Evolutionary conservation across 1,140 invertebrate genomes (phyloP), one percentile per base, ranked within the genome.

Genomic region (Drosophila melanica): DNA sequence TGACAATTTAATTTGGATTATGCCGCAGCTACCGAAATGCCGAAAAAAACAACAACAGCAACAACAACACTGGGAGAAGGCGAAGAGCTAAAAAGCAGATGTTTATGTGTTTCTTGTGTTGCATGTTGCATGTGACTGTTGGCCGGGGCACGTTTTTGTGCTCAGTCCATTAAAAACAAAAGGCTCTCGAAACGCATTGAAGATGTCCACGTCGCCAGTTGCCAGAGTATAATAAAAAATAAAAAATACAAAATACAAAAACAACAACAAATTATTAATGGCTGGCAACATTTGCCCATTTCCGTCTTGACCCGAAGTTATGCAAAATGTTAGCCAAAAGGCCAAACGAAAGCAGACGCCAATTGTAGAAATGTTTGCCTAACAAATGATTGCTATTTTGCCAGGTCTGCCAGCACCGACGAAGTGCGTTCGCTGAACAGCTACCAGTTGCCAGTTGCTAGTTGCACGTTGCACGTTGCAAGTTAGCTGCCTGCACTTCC

Each of bases 1-100:
- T 89, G 84, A 89, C 84, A 89, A 89, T 89, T 89, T 89, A 89
- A 89, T 89, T 89, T 89, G 84, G 84, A 89, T 89, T 89, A 89
- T 84, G 84, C 77, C 42, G 72, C 75, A 62, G 81, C 81, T 87
- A 87, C 81, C 77, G 81, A 75, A 86, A 64, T 53, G 33, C 30
- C 42, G 37, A 23, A 62, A 60, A 64, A 57, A 48, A 39, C 33
- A 45, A 59, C 48, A 42, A 30, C 20, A 63, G n/a, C 12, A 27
- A 27, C 4, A 48, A 64, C 18, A 48, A 3, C 5, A 30, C 33
- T 63, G 35, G 39, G 41, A 42, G n/a, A 59, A 35, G 37, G 8
- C 48, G 47, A 58, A 44, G 16, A 81, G 44, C 35, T 75, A 75
- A 75, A 65, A 58, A 48, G 70, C 69, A 70, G 75, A 63, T 69